Evolutionary conservation across 2,113 vertebrate genomes (phyloP), one percentile per base, ranked within the genome.

Genomic region (Crocuta crocuta): DNA sequence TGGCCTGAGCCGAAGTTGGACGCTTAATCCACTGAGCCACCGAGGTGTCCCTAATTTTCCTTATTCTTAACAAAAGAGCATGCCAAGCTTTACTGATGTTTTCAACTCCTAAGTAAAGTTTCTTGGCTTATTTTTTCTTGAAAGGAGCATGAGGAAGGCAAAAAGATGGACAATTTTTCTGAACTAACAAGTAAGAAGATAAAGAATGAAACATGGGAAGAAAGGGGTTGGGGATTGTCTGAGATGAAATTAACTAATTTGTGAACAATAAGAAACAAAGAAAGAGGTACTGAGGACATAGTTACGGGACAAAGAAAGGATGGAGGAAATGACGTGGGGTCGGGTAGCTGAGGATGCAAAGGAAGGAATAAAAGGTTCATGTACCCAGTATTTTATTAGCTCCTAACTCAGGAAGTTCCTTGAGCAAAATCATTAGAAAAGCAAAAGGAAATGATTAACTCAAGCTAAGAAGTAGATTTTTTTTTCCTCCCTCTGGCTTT

Each of bases 81-180:
- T 82, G 71, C 9, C 33, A 93, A 76, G 35, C 61, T 89, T 65
- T 55, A 82, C 12, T 94, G 19, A 33, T 78, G 76, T 28, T 96
- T 90, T 39, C n/a, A 80, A 89, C 28, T 88, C 35, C 66, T 53
- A 89, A 55, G 53, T 39, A 50, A 89, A 96, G 50, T 45, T 94
- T 87, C 88, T 95, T 92, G 23, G 33, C 71, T 97, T 80, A 61
- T 39, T 35, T 86, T 94, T 90, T 79, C 74, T 90, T 93, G 70
- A 95, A 96, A 95, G 28, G 10, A 80, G 50, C 12, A 89, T 81
- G 39, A 39, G 96, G 43, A 96, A 94, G 63, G 45, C 65, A 71
- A 68, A 84, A 95, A 28, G 33, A 35, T 71, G 1, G n/a, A 21
- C 12, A 50, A 26, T 87, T 91, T 96, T 78, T 66, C 81, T 84